Base-by-base conservation (phyloP, 53 echinoderm and acorn worm species). In the Stichopus horrens region DNA sequence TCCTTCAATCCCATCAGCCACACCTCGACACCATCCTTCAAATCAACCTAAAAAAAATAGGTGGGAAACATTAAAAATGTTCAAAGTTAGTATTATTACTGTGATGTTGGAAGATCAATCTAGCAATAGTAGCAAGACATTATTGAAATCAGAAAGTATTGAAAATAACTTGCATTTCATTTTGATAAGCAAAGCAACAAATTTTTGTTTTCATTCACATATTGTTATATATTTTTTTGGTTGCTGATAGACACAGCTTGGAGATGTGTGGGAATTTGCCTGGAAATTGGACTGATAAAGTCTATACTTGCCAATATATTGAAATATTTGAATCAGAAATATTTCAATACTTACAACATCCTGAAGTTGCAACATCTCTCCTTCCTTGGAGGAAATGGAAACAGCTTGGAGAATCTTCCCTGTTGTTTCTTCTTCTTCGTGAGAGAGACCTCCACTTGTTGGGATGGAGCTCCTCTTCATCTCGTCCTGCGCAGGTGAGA, bases 11-110 rank as follows among this genome's bases (percentile, higher is more conserved):
- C 92, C 58, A 94, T 94, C 77, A 97, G 77, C 97, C 97, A 97
- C 10, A 97, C 93, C 94, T 97, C 97, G 8, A 97, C 97, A 6
- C 97, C 94, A 73, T 97, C 97, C 21, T 91, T 92, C 59, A 97
- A 88, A 10, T 74, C 86, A 5, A 97, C 95, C 97, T 97, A 74
- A 23, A 9, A 56, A 74, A 52, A 7, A 5, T 11, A 76, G n/a
- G 21, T 7, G 5, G n/a, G 71, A 71, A 71, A 21, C 6, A 18
- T 16, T 7, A 4, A n/a, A 71, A 13, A 71, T 59, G 59, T 59
- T 11, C 37, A 37, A 37, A 37, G 0, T 37, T 37, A 37, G 37
- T 2, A 37, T 37, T 37, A 37, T 37, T 37, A 37, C 37, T 37
- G 37, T 37, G 37, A 37, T 37, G 37, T 37, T 37, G 37, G 37